Conservation (phyloP, 1,140 invertebrate genomes). For the Aphis gossypii region DNA sequence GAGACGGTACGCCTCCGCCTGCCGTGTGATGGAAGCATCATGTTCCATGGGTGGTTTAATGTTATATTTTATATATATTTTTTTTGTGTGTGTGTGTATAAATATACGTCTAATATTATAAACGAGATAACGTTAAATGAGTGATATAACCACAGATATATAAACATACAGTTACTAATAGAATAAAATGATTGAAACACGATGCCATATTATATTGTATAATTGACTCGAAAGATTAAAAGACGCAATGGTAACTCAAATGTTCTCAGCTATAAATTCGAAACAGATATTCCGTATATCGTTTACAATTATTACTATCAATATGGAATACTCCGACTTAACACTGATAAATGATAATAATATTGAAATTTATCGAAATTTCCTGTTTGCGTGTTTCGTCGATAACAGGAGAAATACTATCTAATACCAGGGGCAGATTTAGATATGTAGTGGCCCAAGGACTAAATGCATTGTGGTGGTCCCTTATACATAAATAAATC, state of each 20-base stretch:
- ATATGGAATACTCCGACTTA: background rate
- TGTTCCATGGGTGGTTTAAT: background rate
- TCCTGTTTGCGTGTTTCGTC: background rate
- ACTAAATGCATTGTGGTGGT: too few relatives aligned
- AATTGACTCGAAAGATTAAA: background rate
- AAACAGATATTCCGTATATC: background rate
- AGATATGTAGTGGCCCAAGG: too few relatives aligned
- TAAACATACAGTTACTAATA: background rate
- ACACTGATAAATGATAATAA: background rate
- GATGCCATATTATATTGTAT: background rate
- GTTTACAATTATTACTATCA: background rate
- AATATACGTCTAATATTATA: background rate
- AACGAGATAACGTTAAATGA: background rate
- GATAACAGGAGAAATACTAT: background rate
- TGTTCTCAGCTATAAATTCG: background rate
- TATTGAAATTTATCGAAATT: background rate
- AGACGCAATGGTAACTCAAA: background rate
- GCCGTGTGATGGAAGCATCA: background rate
- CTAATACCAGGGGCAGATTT: too few relatives aligned
- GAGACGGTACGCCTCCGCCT: background rate
- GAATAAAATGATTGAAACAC: background rate
- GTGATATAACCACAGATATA: background rate
- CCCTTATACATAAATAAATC: too few relatives aligned
- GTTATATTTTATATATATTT: too few relatives aligned
- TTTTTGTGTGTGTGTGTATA: background rate